A percentile compares a stretch with the other conserved stretches of the same genome.
Evolutionary conservation across 2,888 invertebrate species (phyloP).

Genomic region (Xestobium rufovillosum): DNA sequence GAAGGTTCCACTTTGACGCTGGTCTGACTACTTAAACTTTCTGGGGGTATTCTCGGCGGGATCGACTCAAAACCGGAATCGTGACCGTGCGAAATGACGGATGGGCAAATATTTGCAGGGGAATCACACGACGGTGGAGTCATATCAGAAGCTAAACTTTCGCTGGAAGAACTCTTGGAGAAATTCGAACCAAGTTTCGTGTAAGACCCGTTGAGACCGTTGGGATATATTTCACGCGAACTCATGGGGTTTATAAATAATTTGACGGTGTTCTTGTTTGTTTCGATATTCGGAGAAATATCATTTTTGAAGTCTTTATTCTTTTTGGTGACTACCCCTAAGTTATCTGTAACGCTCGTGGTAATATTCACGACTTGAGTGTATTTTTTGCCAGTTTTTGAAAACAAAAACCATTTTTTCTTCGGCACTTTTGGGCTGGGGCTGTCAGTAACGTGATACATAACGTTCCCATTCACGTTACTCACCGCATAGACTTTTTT

Average conservation of each 20-base stretch:
- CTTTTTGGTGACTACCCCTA: constrained; percentile 37
- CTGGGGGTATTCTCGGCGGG: constrained; percentile 21
- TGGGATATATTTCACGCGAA: constrained; percentile 41
- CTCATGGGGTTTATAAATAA: constrained; percentile 42
- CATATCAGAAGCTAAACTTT: constrained; percentile 36
- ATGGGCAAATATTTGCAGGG: constrained; percentile 19
- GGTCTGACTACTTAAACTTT: background rate
- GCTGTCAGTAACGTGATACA: constrained; percentile 50
- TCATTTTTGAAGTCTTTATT: constrained; percentile 39
- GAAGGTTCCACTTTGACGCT: constrained; percentile 5
- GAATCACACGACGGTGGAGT: constrained; percentile 33
- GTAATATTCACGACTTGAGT: constrained; percentile 38
- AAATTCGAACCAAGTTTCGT: constrained; percentile 33
- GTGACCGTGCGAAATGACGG: constrained; percentile 24
- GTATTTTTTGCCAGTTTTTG: constrained; percentile 35
- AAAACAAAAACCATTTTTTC: constrained; percentile 40
- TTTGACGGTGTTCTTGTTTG: constrained; percentile 35
- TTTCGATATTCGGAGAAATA: constrained; percentile 27
- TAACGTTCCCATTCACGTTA: constrained; percentile 72
- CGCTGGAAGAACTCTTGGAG: constrained; percentile 35
- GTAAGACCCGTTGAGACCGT: constrained; percentile 40
- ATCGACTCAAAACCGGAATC: constrained; percentile 38
- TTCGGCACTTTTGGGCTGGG: constrained; percentile 39
- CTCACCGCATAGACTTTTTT: constrained; percentile 74
- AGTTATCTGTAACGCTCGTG: constrained; percentile 39